Evolutionary conservation across 92 coral and sea anemone genomes (phyloP), one percentile per base, ranked within the genome.

Genomic region (Diadumene lineata): DNA sequence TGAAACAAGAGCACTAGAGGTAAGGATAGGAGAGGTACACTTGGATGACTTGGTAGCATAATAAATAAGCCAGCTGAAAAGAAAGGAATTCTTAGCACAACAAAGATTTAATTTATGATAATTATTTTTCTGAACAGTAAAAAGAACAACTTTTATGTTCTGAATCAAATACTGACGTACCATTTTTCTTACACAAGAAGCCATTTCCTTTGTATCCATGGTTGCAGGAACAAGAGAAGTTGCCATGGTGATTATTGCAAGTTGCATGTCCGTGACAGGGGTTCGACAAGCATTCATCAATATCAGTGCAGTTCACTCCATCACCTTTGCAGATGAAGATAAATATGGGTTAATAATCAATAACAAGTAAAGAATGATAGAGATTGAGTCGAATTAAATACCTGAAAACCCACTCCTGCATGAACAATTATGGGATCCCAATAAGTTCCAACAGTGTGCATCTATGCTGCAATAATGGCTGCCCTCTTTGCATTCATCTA

Each of bases 361-460:
- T 8, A 21, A 31, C 80, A 75, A 38, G 43, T 75, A 28, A 19
- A 60, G 24, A 43, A 69, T 33, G 31, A 7, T 27, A 70, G 48
- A 38, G 6, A 38, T 61, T 10, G 1, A 60, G 0, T 17, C 18
- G 13, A 38, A 38, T 6, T 71, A 69, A 30, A 61, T 30, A 0
- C 80, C 80, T 22, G 63, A 22, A 23, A 53, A 75, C 1, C 80
- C 80, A 16, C 21, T 19, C 19, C 46, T 75, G 51, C 80, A 75
- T 1, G 21, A n/a, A 50, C 80, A 75, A 34, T 63, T 28, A 19
- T 67, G 31, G 6, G 72, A 67, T 23, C 72, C 72, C 26, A 75
- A 44, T 1, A 71, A 27, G 26, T 75, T 63, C 9, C 0, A 33
- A 31, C 81, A 76, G 15, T 21, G 43, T 0, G 81, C 73, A 62